Evolutionary conservation across 2,113 vertebrate species (phyloP).

Genomic region (Piaya cayana): DNA sequence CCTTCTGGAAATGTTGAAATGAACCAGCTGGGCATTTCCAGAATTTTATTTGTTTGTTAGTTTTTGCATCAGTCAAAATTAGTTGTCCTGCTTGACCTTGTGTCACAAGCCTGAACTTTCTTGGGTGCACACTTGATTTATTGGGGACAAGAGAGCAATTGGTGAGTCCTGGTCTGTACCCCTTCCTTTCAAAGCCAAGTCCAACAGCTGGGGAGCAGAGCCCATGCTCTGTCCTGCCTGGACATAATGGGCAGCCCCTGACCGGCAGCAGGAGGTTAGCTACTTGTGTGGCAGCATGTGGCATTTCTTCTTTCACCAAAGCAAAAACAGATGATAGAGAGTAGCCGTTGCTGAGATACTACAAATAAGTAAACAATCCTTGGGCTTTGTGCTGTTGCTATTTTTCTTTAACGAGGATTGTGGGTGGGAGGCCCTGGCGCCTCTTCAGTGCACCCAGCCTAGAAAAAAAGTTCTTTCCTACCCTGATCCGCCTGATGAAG

Average conservation of each 20-base stretch:
- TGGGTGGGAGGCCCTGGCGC: slow-evolving; percentile 61
- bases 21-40: not conserved
- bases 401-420: slow-evolving; percentile 67
- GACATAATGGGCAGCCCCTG: slow-evolving; percentile 33
- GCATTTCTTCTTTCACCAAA: slow-evolving; percentile 75
- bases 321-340: slow-evolving; percentile 79
- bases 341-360: slow-evolving; percentile 72
- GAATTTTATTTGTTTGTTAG: not conserved
- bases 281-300: slow-evolving; percentile 75
- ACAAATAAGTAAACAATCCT: slow-evolving; percentile 73
- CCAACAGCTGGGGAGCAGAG: slow-evolving; percentile 33
- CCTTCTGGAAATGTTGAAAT: slow-evolving; percentile 16
- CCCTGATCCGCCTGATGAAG: slow-evolving; percentile 35
- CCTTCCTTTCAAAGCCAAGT: not conserved
- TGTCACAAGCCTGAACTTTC: slow-evolving; percentile 1
- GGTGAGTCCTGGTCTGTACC: not conserved
- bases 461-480: slow-evolving; percentile 32
- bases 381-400: slow-evolving; percentile 53
- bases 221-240: not conserved
- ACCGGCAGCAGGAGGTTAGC: slow-evolving; percentile 63
- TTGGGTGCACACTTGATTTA: accelerated
- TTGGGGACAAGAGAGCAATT: not conserved
- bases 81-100: not conserved
- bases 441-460: slow-evolving; percentile 36
- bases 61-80: slow-evolving; percentile 3